Conservation (phyloP, 2,797 vertebrate species). For the Mergus octosetaceus region DNA sequence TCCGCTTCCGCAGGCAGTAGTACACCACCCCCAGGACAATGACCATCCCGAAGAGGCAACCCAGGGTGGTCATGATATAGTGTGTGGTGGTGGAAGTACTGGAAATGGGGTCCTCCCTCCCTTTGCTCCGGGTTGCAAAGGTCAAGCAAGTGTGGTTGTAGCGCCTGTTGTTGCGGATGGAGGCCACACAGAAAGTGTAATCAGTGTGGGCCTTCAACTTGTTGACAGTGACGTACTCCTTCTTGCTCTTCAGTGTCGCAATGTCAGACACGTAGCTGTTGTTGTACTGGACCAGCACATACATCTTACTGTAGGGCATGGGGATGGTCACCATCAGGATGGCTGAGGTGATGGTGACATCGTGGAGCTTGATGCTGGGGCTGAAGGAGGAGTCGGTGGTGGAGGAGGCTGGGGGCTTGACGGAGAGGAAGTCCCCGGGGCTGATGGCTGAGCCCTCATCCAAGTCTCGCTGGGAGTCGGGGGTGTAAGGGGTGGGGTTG, state of each 20-base stretch:
- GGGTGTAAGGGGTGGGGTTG: constrained; percentile 86
- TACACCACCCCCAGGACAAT: constrained; percentile 94
- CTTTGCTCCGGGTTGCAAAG: constrained; percentile 89
- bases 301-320: constrained; percentile 96
- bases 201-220: constrained; percentile 92
- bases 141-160: constrained; percentile 95
- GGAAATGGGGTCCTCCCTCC: constrained; percentile 83
- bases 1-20: constrained; percentile 92
- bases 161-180: constrained; percentile 94
- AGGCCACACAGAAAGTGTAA: constrained; percentile 97
- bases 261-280: constrained; percentile 94
- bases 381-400: constrained; percentile 85
- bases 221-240: constrained; percentile 93
- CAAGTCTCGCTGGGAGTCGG: constrained; percentile 82
- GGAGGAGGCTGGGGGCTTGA: constrained; percentile 88
- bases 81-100: constrained; percentile 96
- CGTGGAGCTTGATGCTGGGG: constrained; percentile 92
- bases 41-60: constrained; percentile 98
- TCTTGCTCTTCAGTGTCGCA: constrained; percentile 92
- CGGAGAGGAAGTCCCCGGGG: constrained; percentile 83
- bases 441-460: constrained; percentile 89
- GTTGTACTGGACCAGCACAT: constrained; percentile 97
- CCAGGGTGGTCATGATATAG: constrained; percentile 98
- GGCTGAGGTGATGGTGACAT: constrained; percentile 90
- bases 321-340: constrained; percentile 94